Conservation (phyloP, 2,797 vertebrate genomes). For the Lepus townsendii region DNA sequence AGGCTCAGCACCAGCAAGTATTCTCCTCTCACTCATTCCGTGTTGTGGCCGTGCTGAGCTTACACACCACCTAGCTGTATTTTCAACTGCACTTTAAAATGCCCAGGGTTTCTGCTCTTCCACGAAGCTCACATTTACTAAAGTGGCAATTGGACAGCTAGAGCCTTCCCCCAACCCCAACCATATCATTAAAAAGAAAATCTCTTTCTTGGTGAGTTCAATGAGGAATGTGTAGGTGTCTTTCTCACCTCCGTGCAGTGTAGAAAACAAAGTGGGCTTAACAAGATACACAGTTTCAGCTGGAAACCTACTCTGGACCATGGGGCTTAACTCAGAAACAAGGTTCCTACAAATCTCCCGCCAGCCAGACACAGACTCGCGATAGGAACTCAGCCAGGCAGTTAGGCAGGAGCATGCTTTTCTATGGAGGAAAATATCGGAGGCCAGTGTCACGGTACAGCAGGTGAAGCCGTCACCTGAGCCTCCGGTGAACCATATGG, state of each 20-base stretch:
- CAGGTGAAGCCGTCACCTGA: too few relatives aligned
- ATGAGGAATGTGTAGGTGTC: background rate
- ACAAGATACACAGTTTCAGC: background rate
- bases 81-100: background rate
- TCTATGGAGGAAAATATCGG: background rate
- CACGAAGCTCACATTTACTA: background rate
- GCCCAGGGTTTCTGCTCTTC: background rate
- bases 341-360: background rate
- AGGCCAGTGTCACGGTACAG: too few relatives aligned
- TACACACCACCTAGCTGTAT: background rate
- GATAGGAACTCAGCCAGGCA: background rate
- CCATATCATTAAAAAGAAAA: background rate
- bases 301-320: background rate
- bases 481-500: too few relatives aligned
- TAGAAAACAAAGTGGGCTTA: background rate
- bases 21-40: background rate
- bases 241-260: background rate
- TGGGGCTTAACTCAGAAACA: background rate
- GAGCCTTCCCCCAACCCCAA: background rate
- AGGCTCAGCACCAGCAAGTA: background rate
- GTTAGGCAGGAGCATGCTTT: background rate
- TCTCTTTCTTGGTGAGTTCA: background rate
- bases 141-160: background rate
- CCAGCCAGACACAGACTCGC: background rate
- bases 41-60: slow-evolving; percentile 27